Evolutionary conservation across 2,888 invertebrate species (phyloP).

Genomic region (Pilophorus perplexus): DNA sequence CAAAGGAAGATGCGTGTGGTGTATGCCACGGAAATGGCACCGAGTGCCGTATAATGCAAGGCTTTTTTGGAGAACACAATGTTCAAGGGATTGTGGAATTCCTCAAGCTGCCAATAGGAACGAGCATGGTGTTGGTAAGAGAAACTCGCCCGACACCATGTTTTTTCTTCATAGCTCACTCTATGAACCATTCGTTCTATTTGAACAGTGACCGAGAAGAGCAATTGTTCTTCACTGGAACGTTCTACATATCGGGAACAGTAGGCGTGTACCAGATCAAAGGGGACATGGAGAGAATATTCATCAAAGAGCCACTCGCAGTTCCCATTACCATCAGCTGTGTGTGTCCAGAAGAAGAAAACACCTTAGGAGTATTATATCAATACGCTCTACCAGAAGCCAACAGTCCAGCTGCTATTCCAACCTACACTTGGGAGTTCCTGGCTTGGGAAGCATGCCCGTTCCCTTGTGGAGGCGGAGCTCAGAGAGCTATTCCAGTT

Average conservation of each 20-base stretch:
- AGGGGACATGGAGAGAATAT: constrained; percentile 42
- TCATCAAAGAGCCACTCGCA: constrained; percentile 42
- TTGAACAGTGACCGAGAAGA: constrained; percentile 40
- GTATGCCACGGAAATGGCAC: constrained; percentile 68
- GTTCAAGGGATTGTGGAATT: constrained; percentile 21
- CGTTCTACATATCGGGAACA: constrained; percentile 30
- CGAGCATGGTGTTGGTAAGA: constrained; percentile 44
- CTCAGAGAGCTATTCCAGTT: constrained; percentile 50
- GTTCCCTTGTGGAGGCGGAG: constrained; percentile 44
- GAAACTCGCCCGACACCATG: constrained; percentile 42
- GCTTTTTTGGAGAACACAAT: constrained; percentile 54
- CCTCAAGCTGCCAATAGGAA: constrained; percentile 42
- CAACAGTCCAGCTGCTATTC: constrained; percentile 30
- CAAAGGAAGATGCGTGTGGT: constrained; percentile 66
- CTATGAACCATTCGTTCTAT: constrained; percentile 40
- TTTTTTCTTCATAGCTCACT: constrained; percentile 39
- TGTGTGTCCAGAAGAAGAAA: constrained; percentile 1
- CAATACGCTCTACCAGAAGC: constrained; percentile 44
- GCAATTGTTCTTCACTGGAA: constrained; percentile 35
- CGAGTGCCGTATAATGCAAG: constrained; percentile 61
- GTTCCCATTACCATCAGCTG: constrained; percentile 37
- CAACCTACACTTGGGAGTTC: constrained; percentile 44
- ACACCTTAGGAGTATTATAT: constrained; percentile 39
- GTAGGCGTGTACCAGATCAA: constrained; percentile 43
- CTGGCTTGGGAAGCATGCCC: constrained; percentile 45